Base-by-base conservation (phyloP, 2,113 vertebrate genomes). In the Heliornis fulica region DNA sequence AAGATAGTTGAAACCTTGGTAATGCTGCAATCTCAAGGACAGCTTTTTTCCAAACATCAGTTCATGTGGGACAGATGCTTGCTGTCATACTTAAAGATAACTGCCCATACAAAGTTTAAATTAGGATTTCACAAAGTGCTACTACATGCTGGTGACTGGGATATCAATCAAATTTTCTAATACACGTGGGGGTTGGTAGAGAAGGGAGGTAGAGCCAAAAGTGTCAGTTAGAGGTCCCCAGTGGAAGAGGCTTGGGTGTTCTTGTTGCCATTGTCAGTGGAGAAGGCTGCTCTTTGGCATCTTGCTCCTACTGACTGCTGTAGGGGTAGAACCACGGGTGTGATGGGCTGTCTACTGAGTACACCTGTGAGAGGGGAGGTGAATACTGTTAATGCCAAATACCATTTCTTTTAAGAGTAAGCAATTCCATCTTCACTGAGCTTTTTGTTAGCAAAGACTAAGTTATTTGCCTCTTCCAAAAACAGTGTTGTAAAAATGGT, bases 271-370 rank as follows among this genome's bases (percentile, higher is more conserved):
- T 61, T 3, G 1, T 53, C 31, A 34, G 3, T 38, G 36, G 29
- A 14, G 21, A 32, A n/a, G 10, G 7, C 26, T 45, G 51, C 32
- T 13, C 15, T 56, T 25, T 15, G 26, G 71, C 18, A 13, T 32
- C 41, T 83, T 2, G 0, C 28, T 78, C 28, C 23, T 59, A 3
- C n/a, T 1, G 1, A n/a, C 45, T 1, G 1, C 28, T n/a, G n/a
- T n/a, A n/a, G n/a, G n/a, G 20, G 48, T 3, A 48, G 56, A 45
- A 45, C 16, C 15, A 45, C 15, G 43, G 43, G 15, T 45, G 43
- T 45, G 18, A 25, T 12, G 28, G 19, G 36, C 36, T 79, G 51
- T 41, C 15, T 65, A 1, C 36, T 32, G 22, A 54, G 34, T 48
- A 3, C 32, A 43, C 54, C 9, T 69, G 18, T 23, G 48, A 69